Evolutionary conservation across 1,140 invertebrate genomes (phyloP).

Genomic region (Tetramorium simillimum): DNA sequence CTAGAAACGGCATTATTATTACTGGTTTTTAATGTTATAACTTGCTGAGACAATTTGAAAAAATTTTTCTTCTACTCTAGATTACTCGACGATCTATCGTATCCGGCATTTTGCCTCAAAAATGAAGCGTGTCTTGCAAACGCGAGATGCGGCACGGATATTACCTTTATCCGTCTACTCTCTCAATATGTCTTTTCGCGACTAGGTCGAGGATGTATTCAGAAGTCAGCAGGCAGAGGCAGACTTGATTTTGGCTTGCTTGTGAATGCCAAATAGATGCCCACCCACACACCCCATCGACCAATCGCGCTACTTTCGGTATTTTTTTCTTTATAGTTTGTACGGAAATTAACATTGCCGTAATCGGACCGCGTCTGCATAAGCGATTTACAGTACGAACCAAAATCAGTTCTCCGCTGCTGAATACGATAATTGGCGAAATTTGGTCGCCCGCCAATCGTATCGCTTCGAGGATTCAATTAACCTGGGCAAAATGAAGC

Average conservation of each 20-base stretch:
- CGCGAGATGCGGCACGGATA: conserved; percentile 60
- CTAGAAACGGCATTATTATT: conserved; percentile 40
- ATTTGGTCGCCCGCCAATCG: conserved; percentile 63
- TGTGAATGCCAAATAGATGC: conserved; percentile 34
- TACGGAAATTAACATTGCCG: conserved; percentile 37
- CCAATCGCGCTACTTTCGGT: neutral
- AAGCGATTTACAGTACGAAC: conserved; percentile 28
- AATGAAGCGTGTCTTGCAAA: conserved; percentile 8
- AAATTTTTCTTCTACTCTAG: conserved; percentile 73
- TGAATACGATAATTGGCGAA: conserved; percentile 61
- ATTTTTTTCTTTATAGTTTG: neutral
- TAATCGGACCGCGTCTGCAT: neutral
- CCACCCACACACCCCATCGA: neutral
- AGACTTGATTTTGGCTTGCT: conserved; percentile 1
- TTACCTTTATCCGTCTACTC: conserved; percentile 35
- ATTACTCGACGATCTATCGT: conserved; percentile 55
- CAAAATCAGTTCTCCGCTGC: conserved; percentile 33
- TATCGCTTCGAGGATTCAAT: conserved; percentile 30
- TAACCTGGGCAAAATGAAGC: conserved; percentile 45
- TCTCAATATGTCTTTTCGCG: neutral
- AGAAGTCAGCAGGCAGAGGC: neutral
- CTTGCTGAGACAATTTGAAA: neutral
- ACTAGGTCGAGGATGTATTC: conserved; percentile 25
- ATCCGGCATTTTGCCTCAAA: neutral
- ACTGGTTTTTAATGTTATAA: neutral